phyloP scores from a whole-genome alignment of 1,140 invertebrate genomes.

The Trinorchestia longiramus region DNA sequence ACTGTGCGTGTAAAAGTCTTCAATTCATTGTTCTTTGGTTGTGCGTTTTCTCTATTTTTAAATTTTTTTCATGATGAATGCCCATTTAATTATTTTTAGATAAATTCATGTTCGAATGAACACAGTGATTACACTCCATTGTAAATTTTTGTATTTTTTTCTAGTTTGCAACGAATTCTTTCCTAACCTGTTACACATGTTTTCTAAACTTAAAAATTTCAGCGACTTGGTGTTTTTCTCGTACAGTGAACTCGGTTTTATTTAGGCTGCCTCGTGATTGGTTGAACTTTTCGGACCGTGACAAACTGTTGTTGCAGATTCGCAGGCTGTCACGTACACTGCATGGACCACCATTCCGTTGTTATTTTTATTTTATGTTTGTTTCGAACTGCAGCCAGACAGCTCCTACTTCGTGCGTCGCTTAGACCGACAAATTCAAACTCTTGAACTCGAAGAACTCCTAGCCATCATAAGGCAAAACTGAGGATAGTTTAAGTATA shows the following conservation, averaged over 20 bases:
- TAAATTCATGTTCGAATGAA: too few species aligned
- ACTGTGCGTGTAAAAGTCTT: too few species aligned
- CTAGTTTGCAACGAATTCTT: not conserved
- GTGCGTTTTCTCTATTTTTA: too few species aligned
- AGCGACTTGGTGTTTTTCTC: not conserved
- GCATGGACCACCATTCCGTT: conserved; percentile 16
- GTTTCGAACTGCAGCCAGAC: not conserved
- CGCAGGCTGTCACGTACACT: conserved; percentile 43
- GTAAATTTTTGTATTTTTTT: too few species aligned
- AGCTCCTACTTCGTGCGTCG: not conserved
- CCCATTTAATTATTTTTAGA: too few species aligned
- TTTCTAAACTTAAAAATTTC: not conserved
- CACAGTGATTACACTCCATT: too few species aligned
- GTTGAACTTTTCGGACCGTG: conserved; percentile 18
- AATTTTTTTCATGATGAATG: too few species aligned
- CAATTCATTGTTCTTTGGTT: too few species aligned
- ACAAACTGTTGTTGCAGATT: conserved; percentile 34
- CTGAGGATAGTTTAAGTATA: not conserved
- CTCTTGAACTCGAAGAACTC: not conserved
- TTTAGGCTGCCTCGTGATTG: not conserved
- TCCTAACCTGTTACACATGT: not conserved
- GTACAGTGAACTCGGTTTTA: conserved; percentile 14
- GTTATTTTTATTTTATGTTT: conserved; percentile 2
- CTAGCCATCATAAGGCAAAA: not conserved
- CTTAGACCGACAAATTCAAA: not conserved